Evolutionary conservation across 92 coral and sea anemone genomes (phyloP).

Genomic region (Parazoanthus darwini): DNA sequence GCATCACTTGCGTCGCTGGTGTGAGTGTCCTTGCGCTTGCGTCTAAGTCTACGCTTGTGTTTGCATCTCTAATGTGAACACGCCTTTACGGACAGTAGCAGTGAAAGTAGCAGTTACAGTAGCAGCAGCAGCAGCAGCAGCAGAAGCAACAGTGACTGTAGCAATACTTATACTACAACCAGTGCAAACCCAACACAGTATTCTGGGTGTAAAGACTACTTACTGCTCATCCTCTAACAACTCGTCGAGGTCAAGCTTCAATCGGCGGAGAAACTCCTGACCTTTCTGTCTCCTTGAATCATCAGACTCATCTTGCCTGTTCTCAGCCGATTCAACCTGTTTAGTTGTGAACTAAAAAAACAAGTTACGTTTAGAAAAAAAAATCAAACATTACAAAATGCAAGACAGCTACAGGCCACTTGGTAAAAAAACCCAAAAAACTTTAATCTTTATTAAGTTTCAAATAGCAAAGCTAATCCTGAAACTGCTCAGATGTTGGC

Average conservation of each 20-base stretch:
- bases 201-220: constrained; percentile 4
- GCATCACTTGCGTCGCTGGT: too few species aligned
- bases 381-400: too few species aligned
- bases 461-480: too few species aligned
- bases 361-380: constrained; percentile 20
- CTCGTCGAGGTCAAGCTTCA: constrained; percentile 64
- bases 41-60: too few species aligned
- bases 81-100: background rate
- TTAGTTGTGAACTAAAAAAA: constrained; percentile 9
- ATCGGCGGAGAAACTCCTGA: constrained; percentile 79
- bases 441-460: too few species aligned
- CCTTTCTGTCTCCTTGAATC: constrained; percentile 63
- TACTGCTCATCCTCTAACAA: constrained; percentile 63
- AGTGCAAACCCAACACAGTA: background rate
- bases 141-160: background rate
- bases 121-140: too few species aligned
- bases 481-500: too few species aligned
- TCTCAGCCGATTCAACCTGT: constrained; percentile 21
- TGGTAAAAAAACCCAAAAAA: too few species aligned
- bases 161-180: background rate
- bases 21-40: too few species aligned
- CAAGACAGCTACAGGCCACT: too few species aligned
- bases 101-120: background rate
- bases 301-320: constrained; percentile 40
- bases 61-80: too few species aligned